Conservation (phyloP, 2,113 vertebrate genomes). For the Dipodomys ordii region DNA sequence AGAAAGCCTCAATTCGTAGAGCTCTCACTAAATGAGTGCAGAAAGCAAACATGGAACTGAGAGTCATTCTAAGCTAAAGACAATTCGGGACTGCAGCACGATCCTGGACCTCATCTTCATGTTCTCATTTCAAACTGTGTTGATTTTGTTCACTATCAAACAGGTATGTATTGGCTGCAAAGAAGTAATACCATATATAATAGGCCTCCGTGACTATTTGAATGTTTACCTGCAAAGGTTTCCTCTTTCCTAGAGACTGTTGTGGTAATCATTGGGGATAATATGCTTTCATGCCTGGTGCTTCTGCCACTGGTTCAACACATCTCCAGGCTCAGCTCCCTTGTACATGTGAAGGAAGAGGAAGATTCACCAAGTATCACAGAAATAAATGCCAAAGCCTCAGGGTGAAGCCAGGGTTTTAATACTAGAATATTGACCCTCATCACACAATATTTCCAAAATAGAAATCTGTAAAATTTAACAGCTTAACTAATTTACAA, state of each 20-base stretch:
- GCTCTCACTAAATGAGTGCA: not conserved
- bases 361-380: not conserved
- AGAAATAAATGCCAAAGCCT: not conserved
- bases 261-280: not conserved
- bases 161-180: not conserved
- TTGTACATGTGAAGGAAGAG: not conserved
- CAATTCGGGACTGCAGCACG: not conserved
- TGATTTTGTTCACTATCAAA: not conserved
- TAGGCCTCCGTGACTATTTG: not conserved
- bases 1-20: not conserved
- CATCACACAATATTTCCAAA: not conserved
- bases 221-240: not conserved
- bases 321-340: not conserved
- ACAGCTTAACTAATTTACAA: not conserved
- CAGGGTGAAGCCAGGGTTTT: not conserved
- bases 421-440: not conserved
- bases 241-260: not conserved
- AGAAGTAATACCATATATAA: not conserved
- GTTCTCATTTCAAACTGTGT: not conserved
- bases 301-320: not conserved
- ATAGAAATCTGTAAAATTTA: not conserved
- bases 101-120: not conserved
- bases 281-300: not conserved
- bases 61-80: not conserved
- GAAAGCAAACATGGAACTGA: not conserved